A percentile compares a stretch with the other conserved stretches of the same genome.
Evolutionary conservation across 2,888 invertebrate genomes (phyloP).

Genomic region (Poecilobothrus nobilitatus): DNA sequence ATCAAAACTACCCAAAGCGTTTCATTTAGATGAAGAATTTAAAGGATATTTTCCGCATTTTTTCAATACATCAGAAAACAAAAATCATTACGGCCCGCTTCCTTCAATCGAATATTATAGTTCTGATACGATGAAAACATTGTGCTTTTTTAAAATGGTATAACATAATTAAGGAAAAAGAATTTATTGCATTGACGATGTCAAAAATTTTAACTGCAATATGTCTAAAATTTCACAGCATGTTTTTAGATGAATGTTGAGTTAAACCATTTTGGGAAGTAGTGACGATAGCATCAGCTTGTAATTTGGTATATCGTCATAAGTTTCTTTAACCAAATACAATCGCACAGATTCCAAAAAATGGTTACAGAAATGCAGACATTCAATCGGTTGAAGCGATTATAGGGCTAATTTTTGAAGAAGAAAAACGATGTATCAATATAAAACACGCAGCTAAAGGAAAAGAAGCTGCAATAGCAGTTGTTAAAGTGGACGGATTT

Average conservation of each 20-base stretch:
- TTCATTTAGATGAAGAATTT: constrained; percentile 19
- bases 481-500: not conserved
- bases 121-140: too few species aligned
- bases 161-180: too few species aligned
- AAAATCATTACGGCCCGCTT: too few species aligned
- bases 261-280: constrained; percentile 12
- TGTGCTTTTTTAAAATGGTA: too few species aligned
- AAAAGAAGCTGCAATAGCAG: not conserved
- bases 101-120: too few species aligned
- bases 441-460: not conserved
- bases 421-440: too few species aligned
- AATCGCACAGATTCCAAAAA: too few species aligned
- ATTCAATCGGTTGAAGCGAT: too few species aligned
- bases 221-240: constrained; percentile 16
- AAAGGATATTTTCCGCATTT: constrained; percentile 17
- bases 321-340: too few species aligned
- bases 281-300: not conserved
- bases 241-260: constrained; percentile 12
- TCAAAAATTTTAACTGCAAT: constrained; percentile 14
- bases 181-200: constrained; percentile 13
- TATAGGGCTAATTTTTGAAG: too few species aligned
- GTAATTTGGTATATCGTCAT: not conserved
- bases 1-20: constrained; percentile 22
- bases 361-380: too few species aligned
- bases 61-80: too few species aligned